Evolutionary conservation across 2,797 vertebrate species (phyloP).

Genomic region (Schizothorax lantsangensis): DNA sequence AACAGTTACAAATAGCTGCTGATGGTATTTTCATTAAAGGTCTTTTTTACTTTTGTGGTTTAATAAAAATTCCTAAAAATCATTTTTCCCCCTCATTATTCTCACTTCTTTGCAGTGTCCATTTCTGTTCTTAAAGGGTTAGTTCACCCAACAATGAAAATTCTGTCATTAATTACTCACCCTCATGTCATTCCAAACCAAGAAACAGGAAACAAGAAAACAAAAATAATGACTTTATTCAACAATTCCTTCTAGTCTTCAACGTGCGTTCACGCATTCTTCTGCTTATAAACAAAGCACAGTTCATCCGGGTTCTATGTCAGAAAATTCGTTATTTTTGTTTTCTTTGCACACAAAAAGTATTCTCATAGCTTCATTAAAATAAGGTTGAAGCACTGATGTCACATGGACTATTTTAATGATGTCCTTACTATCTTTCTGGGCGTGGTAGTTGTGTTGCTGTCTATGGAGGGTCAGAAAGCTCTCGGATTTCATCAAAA

Average conservation of each 20-base stretch:
- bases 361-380: neutral
- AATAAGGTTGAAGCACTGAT: neutral
- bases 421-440: neutral
- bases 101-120: neutral
- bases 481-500: too few species aligned
- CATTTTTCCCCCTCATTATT: neutral
- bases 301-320: neutral
- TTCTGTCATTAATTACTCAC: neutral
- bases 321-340: neutral
- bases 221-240: neutral
- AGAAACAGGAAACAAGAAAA: too few species aligned
- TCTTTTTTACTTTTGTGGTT: slow-evolving; percentile 10
- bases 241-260: neutral
- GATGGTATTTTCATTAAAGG: slow-evolving; percentile 7
- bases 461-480: neutral
- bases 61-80: neutral
- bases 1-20: slow-evolving; percentile 7
- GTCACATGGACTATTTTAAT: neutral
- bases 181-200: neutral
- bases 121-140: slow-evolving; percentile 1
- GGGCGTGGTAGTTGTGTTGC: neutral
- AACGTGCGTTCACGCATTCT: too few species aligned
- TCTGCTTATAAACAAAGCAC: too few species aligned
- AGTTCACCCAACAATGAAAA: neutral
- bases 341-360: neutral